These are phyloP conservation scores for Augochlora pura DNA, from an alignment of 1,140 invertebrate species.

Conservation along the genomic window DNA sequence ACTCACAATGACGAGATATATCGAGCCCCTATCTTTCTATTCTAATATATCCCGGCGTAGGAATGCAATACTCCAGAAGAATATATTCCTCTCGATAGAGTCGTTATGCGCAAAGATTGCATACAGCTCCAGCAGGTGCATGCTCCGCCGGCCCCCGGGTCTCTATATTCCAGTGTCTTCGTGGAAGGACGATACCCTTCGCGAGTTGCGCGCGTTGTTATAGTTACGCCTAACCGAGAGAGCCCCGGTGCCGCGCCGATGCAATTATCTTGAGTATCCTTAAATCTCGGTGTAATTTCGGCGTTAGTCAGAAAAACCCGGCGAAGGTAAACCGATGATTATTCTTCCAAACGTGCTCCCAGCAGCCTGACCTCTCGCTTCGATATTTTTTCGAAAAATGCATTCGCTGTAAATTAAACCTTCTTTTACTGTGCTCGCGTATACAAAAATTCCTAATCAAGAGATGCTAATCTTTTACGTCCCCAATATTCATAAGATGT, in stretches of 20 bases:
- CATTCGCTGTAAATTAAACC: too few relatives aligned
- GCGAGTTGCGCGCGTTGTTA: constrained; percentile 38
- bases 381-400: too few relatives aligned
- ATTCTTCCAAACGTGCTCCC: neutral
- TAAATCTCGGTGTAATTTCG: constrained; percentile 30
- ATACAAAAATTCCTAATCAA: too few relatives aligned
- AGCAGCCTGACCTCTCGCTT: neutral
- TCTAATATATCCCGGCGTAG: constrained; percentile 49
- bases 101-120: constrained; percentile 52
- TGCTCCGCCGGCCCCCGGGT: constrained; percentile 27
- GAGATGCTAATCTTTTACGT: too few relatives aligned
- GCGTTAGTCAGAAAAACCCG: neutral
- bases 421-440: neutral
- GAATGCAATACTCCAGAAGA: constrained; percentile 43
- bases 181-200: constrained; percentile 41
- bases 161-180: constrained; percentile 52
- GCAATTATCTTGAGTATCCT: constrained; percentile 40
- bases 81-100: constrained; percentile 49
- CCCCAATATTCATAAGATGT: too few relatives aligned
- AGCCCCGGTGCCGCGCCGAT: constrained; percentile 1
- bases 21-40: constrained; percentile 38
- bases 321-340: neutral
- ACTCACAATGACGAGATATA: constrained; percentile 40
- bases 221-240: constrained; percentile 43
- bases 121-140: constrained; percentile 49